Base-by-base conservation (phyloP, 2,888 invertebrate species). In the Watsonalla binaria region DNA sequence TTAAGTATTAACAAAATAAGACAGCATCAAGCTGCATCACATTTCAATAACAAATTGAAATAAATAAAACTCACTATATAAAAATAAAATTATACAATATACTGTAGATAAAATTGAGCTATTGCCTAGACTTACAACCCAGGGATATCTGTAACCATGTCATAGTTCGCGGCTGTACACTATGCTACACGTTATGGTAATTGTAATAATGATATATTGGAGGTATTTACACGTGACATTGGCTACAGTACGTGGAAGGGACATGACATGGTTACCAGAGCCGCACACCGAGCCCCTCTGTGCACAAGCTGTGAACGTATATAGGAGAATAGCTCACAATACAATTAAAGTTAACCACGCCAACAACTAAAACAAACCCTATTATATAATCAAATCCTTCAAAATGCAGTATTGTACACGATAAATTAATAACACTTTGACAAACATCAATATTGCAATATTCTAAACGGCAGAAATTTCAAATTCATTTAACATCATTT, bases 61-160 rank as follows among this genome's bases (percentile, higher is more conserved):
- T 78, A 82, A 84, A 86, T 82, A 84, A 82, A 80, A 78, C 79
- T 72, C 70, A 70, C 73, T 74, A 71, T 81, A 74, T 70, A 78
- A 80, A 78, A 80, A 70, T 58, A 67, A 65, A 74, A 83, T 24
- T 24, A 72, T 74, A 78, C 71, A 74, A 72, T 76, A 84, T 80
- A 83, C 71, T 72, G 69, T 70, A 68, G 69, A 74, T 68, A 42
- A 75, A 81, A 86, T 84, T 86, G 84, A 89, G 87, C 87, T 90
- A 89, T 88, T 84, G 84, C 75, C 85, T 90, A 88, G 73, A 82
- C 83, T 77, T 83, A 85, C 89, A 90, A 90, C 90, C 90, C 88
- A 77, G 83, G 88, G 86, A 86, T 83, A 69, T 82, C 81, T 75
- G 83, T 82, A 82, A 86, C 90, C 88, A 87, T 87, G 90, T 80